Evolutionary conservation across 2,797 vertebrate genomes (phyloP).

Genomic region (Momotus momota): DNA sequence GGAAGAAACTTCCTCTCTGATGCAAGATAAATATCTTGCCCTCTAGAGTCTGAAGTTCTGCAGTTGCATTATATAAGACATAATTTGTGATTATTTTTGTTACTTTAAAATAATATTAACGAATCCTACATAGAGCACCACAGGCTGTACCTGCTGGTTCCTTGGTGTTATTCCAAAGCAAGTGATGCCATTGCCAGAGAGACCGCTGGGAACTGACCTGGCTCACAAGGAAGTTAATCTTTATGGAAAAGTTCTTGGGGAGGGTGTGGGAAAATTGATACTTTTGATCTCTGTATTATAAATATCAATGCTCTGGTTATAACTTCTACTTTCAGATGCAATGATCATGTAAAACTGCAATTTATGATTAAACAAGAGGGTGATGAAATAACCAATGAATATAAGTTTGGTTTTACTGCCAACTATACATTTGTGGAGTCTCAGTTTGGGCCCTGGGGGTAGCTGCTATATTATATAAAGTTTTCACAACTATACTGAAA

Average conservation of each 20-base stretch:
- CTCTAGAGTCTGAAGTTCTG: background rate
- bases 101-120: background rate
- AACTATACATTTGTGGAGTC: background rate
- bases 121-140: background rate
- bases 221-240: background rate
- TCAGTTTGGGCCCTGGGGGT: background rate
- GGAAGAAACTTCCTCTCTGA: background rate
- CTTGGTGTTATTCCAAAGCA: conserved; percentile 14
- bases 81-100: conserved; percentile 6
- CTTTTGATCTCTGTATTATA: background rate
- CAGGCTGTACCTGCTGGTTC: background rate
- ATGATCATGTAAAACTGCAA: background rate
- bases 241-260: background rate
- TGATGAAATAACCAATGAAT: background rate
- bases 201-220: background rate
- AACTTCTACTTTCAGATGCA: background rate
- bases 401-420: background rate
- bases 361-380: background rate
- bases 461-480: background rate
- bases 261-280: background rate
- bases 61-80: background rate
- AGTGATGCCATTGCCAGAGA: background rate
- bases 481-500: background rate
- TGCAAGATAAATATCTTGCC: background rate
- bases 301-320: background rate